Percentiles rank a stretch among this genome's conserved stretches.
phyloP scores from a whole-genome alignment of 2,113 vertebrate genomes.

The Maccullochella peelii region DNA sequence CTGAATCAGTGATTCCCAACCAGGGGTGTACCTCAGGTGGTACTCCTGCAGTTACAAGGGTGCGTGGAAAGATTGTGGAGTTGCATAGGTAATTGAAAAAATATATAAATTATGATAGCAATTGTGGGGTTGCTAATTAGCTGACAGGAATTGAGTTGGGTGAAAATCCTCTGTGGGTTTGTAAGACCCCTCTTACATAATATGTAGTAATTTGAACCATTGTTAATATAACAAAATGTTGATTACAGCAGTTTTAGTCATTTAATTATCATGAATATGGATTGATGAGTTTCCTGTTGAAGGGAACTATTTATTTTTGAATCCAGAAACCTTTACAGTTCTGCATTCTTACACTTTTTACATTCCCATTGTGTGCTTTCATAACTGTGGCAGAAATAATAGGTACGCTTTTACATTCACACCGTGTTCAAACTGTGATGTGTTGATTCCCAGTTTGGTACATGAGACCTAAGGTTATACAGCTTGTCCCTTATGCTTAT shows the following conservation, averaged over 20 bases:
- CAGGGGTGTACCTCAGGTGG: no score
- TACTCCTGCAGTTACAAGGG: background rate
- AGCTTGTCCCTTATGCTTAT: constrained; percentile 31
- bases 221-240: background rate
- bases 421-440: constrained; percentile 19
- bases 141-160: background rate
- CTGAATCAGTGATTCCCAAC: background rate
- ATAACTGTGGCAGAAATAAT: constrained; percentile 14
- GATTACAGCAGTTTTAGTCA: background rate
- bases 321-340: background rate
- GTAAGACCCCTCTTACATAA: background rate
- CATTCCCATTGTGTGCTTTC: constrained; percentile 10
- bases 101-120: no score
- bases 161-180: background rate
- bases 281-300: background rate
- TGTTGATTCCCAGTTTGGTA: constrained; percentile 22
- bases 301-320: background rate
- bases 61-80: background rate
- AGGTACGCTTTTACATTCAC: constrained; percentile 29
- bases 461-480: constrained; percentile 10
- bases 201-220: background rate
- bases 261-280: background rate
- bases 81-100: no score
- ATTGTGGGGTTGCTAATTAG: background rate
- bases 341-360: background rate